Base-by-base conservation (phyloP, 2,113 vertebrate species). In the Tretioscincus oriximinensis region DNA sequence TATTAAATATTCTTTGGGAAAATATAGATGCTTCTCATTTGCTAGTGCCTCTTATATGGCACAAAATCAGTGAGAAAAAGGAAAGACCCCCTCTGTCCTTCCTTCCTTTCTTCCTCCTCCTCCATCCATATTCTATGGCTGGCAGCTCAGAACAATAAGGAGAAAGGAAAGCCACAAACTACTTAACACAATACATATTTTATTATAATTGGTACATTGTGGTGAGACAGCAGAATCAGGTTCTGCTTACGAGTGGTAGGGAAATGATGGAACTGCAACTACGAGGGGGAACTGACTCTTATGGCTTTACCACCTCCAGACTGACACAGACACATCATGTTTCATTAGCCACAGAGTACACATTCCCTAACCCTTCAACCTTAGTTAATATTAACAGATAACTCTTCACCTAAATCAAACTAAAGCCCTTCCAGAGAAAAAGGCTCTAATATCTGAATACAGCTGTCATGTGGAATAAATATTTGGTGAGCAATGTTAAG, bases 401-500 rank as follows among this genome's bases (percentile, higher is more conserved):
- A 51, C 66, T 22, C 66, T 41, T 41, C 70, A 65, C 61, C 26
- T 72, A 31, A n/a, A 79, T 80, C 75, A 65, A 77, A n/a, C 9
- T 20, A 29, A 29, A 41, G 9, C 63, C 7, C 29, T 9, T 45
- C 77, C 8, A 45, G 4, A 77, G 29, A 68, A 83, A 12, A 49
- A 14, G 69, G 18, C 26, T 54, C 22, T 77, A 79, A 49, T 77
- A 31, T n/a, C 79, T 82, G 29, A 89, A 84, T 84, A 77, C 74
- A 85, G 81, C 74, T 82, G 47, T 86, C 80, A 89, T 2, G 7
- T 29, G 70, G 28, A 73, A 49, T 2, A 0, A 78, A 60, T 14
- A 90, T 88, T 81, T 84, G 79, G 81, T 85, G 82, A 90, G 54
- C 73, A 58, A 91, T 12, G 80, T 65, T 82, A 84, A 83, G 90